phyloP scores from a whole-genome alignment of 2,113 vertebrate genomes.

The Hippocampus abdominalis region DNA sequence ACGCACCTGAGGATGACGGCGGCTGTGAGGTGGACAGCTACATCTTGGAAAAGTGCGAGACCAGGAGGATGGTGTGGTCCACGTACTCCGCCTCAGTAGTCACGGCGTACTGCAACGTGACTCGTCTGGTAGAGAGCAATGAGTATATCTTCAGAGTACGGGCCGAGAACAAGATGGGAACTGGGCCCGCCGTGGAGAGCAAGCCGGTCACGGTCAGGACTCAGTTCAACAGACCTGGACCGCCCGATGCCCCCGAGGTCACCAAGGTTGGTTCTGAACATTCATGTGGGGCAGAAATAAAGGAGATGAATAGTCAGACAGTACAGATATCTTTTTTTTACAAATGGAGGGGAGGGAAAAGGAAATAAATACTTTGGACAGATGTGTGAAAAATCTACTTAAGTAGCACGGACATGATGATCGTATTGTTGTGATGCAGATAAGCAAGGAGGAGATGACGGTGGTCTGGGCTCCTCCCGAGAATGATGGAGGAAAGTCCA shows the following conservation, averaged over 20 bases:
- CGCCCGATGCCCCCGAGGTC: constrained; percentile 89
- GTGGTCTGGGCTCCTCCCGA: constrained; percentile 97
- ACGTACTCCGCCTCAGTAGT: constrained; percentile 85
- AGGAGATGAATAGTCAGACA: background rate
- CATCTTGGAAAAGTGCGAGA: constrained; percentile 97
- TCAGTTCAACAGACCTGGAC: constrained; percentile 88
- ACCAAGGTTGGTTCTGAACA: constrained; percentile 78
- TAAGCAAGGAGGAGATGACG: constrained; percentile 96
- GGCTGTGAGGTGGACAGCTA: constrained; percentile 98
- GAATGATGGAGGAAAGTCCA: constrained; percentile 95
- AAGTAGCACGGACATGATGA: background rate
- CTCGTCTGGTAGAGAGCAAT: constrained; percentile 91
- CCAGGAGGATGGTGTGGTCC: constrained; percentile 98
- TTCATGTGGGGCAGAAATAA: constrained; percentile 54
- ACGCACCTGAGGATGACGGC: constrained; percentile 90
- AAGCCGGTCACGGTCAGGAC: constrained; percentile 90
- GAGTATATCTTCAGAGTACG: constrained; percentile 97
- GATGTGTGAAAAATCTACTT: too few species aligned
- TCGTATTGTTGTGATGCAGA: constrained; percentile 35
- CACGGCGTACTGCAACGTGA: constrained; percentile 81
- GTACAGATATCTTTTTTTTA: background rate
- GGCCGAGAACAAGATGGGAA: constrained; percentile 98
- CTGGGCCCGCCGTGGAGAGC: constrained; percentile 89
- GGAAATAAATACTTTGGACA: background rate
- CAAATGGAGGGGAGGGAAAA: background rate